Conservation (phyloP, 2,797 vertebrate species). For the Emys orbicularis region DNA sequence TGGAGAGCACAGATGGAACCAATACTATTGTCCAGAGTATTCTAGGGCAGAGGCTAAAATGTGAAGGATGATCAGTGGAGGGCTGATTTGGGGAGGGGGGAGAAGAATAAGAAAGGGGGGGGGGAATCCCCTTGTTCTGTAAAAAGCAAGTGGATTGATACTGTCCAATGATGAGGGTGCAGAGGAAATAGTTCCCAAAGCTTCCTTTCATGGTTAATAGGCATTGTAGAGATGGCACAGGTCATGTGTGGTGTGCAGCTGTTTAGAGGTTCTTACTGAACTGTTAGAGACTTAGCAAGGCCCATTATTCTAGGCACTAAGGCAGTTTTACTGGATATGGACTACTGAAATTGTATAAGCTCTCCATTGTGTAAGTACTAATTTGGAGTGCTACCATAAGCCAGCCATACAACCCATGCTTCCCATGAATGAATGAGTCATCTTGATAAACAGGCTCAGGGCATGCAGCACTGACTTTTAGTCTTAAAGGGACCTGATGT, state of each 20-base stretch:
- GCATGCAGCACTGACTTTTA: slow-evolving; percentile 63
- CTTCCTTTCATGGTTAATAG: slow-evolving; percentile 69
- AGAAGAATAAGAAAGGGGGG: neutral
- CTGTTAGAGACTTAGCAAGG: slow-evolving; percentile 71
- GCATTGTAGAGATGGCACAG: slow-evolving; percentile 73
- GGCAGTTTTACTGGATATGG: slow-evolving; percentile 78
- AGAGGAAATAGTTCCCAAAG: slow-evolving; percentile 69
- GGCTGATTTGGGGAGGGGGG: slow-evolving; percentile 50
- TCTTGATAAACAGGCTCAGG: slow-evolving; percentile 62
- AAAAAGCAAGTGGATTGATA: slow-evolving; percentile 35
- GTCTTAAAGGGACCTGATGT: slow-evolving; percentile 53
- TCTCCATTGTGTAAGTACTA: slow-evolving; percentile 75
- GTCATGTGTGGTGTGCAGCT: slow-evolving; percentile 76
- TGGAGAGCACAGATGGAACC: slow-evolving; percentile 84
- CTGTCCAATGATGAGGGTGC: slow-evolving; percentile 35
- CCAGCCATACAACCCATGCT: slow-evolving; percentile 62
- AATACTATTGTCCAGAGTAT: slow-evolving; percentile 77
- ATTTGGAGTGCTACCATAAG: slow-evolving; percentile 74
- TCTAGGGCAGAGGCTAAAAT: slow-evolving; percentile 79
- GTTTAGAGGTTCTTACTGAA: slow-evolving; percentile 76
- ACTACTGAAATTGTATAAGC: slow-evolving; percentile 77
- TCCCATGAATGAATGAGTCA: slow-evolving; percentile 74
- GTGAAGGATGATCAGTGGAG: slow-evolving; percentile 75
- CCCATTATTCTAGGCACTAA: slow-evolving; percentile 72
- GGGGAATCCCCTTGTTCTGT: slow-evolving; percentile 72